These are phyloP conservation scores for Heteromurus nitidus DNA, from an alignment of 2,888 invertebrate species.

Conservation along the genomic window DNA sequence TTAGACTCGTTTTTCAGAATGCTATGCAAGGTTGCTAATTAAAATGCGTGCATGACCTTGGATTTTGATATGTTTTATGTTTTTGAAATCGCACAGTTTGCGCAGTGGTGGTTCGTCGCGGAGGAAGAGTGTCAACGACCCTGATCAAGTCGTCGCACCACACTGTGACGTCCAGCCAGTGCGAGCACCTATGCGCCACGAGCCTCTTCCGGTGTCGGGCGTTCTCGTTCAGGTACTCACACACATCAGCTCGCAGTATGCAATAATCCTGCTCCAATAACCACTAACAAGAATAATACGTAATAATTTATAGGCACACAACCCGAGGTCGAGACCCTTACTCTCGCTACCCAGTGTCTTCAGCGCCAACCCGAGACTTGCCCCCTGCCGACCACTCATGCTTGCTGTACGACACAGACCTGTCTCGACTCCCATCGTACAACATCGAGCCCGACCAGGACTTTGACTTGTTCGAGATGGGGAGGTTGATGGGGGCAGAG, in stretches of 20 bases:
- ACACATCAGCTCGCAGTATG: not conserved
- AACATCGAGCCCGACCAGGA: slow-evolving; percentile 69
- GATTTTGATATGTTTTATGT: not conserved
- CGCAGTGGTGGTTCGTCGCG: slow-evolving; percentile 65
- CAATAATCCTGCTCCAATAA: not conserved
- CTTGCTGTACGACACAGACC: slow-evolving; percentile 68
- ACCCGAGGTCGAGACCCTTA: slow-evolving; percentile 66
- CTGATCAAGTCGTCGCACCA: slow-evolving; percentile 67
- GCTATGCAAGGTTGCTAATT: too few species aligned
- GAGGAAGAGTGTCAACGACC: slow-evolving; percentile 59
- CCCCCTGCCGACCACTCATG: slow-evolving; percentile 59
- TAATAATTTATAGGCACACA: slow-evolving; percentile 67
- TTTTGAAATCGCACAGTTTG: too few species aligned
- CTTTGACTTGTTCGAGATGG: slow-evolving; percentile 71
- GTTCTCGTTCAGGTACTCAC: slow-evolving; percentile 66
- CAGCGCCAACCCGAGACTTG: slow-evolving; percentile 21
- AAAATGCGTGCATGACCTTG: too few species aligned
- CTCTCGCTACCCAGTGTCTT: slow-evolving; percentile 24
- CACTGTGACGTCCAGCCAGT: slow-evolving; percentile 67
- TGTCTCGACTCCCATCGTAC: slow-evolving; percentile 63
- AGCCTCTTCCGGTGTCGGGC: slow-evolving; percentile 69
- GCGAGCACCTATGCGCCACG: slow-evolving; percentile 70
- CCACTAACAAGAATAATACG: not conserved
- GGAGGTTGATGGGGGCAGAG: slow-evolving; percentile 69
- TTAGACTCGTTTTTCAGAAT: too few species aligned